Evolutionary conservation across 2,888 invertebrate genomes (phyloP).

Genomic region (Drosophila emarginata): DNA sequence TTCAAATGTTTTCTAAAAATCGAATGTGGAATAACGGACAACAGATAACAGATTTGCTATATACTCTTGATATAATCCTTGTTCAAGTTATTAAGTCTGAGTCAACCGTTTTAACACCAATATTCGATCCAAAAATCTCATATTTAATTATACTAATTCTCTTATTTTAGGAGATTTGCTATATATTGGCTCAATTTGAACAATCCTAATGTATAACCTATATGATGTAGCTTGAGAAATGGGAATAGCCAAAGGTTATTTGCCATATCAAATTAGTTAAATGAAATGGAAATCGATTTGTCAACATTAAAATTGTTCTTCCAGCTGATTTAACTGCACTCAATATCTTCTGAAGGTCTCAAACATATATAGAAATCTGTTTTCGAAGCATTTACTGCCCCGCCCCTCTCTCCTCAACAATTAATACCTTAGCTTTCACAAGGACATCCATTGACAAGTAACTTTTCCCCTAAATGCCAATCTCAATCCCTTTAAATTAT

Average conservation of each 20-base stretch:
- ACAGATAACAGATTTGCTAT: too few relatives aligned
- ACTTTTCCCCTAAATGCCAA: constrained; percentile 12
- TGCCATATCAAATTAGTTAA: neutral
- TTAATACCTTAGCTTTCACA: neutral
- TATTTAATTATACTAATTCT: too few relatives aligned
- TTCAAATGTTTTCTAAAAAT: too few relatives aligned
- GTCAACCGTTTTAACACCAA: too few relatives aligned
- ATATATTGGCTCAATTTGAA: neutral
- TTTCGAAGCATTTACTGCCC: neutral
- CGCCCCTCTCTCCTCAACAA: neutral
- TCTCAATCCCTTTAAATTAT: neutral
- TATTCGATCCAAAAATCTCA: too few relatives aligned
- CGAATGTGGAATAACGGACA: too few relatives aligned
- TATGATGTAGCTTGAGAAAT: neutral
- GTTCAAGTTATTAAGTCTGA: too few relatives aligned
- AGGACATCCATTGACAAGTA: neutral
- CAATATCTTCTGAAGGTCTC: neutral
- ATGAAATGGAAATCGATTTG: neutral
- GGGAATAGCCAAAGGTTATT: neutral
- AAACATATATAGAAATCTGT: neutral
- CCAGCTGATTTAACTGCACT: neutral
- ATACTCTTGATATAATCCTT: too few relatives aligned
- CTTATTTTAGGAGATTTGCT: neutral
- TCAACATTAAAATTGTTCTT: neutral
- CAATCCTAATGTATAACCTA: neutral